A percentile compares a stretch with the other conserved stretches of the same genome.
These are phyloP conservation scores for Crematogaster levior DNA, from an alignment of 2,888 invertebrate species.

Conservation along the genomic window DNA sequence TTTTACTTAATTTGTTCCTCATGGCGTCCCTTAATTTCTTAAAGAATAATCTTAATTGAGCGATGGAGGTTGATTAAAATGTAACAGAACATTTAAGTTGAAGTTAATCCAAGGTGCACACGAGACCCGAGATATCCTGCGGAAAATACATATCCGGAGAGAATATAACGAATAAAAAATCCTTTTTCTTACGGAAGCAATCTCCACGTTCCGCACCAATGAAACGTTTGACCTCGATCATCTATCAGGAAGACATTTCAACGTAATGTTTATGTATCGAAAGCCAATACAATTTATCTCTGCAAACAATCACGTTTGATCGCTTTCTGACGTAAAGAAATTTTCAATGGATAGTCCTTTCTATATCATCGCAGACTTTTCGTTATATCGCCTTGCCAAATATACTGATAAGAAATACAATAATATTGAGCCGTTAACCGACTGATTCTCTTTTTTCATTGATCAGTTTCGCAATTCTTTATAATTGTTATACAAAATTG, in stretches of 20 bases:
- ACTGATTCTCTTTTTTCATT: background rate
- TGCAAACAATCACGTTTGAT: slow-evolving; percentile 8
- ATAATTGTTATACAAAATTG: background rate
- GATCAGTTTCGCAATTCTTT: slow-evolving; percentile 1
- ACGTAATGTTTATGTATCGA: background rate
- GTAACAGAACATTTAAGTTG: slow-evolving; percentile 19
- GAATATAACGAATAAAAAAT: slow-evolving; percentile 39
- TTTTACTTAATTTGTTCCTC: background rate
- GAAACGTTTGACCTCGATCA: slow-evolving; percentile 27
- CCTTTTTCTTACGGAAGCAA: slow-evolving; percentile 56
- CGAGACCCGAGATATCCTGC: slow-evolving; percentile 66
- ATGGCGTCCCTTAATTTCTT: background rate
- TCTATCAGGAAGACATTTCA: background rate
- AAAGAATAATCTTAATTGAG: slow-evolving; percentile 12
- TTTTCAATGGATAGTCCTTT: slow-evolving; percentile 9
- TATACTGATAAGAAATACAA: slow-evolving; percentile 7
- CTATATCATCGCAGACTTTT: background rate
- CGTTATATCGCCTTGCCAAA: background rate
- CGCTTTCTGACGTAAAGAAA: background rate
- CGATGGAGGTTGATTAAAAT: background rate
- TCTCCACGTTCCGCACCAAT: slow-evolving; percentile 26
- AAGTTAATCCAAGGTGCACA: slow-evolving; percentile 58
- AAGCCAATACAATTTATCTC: slow-evolving; percentile 2
- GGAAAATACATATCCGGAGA: slow-evolving; percentile 33
- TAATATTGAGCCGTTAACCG: slow-evolving; percentile 17